Conservation (phyloP, 2,113 vertebrate species). For the Eulemur macaco region DNA sequence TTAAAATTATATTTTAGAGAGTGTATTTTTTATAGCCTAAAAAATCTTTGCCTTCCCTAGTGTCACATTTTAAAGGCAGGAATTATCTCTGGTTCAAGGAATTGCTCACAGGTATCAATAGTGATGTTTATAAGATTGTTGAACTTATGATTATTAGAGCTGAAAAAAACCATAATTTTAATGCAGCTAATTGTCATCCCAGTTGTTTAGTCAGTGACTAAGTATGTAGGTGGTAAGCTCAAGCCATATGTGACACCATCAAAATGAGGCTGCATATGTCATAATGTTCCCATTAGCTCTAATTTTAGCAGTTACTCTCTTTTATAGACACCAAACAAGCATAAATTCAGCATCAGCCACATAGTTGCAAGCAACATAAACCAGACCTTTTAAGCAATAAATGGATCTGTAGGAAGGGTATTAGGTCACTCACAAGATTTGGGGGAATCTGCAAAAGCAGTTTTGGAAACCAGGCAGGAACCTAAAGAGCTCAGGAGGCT, state of each 20-base stretch:
- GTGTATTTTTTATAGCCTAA: neutral
- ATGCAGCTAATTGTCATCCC: neutral
- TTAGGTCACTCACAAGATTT: neutral
- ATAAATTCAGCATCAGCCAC: neutral
- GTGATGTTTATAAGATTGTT: neutral
- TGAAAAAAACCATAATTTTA: neutral
- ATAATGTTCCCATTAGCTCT: neutral
- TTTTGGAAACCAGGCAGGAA: neutral
- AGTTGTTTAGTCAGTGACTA: neutral
- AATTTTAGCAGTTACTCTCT: neutral
- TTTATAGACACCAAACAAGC: neutral
- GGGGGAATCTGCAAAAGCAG: neutral
- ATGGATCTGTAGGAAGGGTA: neutral
- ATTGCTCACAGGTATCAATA: neutral
- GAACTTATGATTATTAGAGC: neutral
- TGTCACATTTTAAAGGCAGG: slow-evolving; percentile 1
- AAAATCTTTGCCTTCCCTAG: neutral
- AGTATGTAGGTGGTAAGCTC: neutral
- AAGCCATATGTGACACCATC: neutral
- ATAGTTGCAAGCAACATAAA: neutral
- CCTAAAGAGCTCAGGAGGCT: neutral
- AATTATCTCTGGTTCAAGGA: neutral
- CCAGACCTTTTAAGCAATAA: neutral
- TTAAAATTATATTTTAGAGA: slow-evolving; percentile 30
- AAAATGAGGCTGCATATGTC: neutral